A percentile compares a stretch with the other conserved stretches of the same genome.
These are phyloP conservation scores for Erythrocercus mccallii DNA, from an alignment of 2,113 vertebrate genomes.

Conservation along the genomic window DNA sequence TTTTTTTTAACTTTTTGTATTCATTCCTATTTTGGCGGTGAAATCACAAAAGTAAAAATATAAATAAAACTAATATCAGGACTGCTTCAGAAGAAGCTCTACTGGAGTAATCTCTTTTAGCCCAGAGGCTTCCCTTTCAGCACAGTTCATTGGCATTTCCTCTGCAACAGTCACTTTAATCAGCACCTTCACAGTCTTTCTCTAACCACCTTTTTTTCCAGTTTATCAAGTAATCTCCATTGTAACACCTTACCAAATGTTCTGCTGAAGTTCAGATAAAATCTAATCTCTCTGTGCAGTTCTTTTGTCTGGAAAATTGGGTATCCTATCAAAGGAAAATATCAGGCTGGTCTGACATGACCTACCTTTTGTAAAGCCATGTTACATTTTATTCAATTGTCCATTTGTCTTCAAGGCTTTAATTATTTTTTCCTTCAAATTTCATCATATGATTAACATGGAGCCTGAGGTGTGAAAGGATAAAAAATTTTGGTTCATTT, in stretches of 20 bases:
- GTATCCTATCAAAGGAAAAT: constrained; percentile 23
- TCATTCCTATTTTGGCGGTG: background rate
- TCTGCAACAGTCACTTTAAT: background rate
- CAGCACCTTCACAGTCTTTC: background rate
- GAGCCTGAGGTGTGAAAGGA: background rate
- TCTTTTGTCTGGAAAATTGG: constrained; percentile 51
- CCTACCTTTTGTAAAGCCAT: background rate
- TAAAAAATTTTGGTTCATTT: background rate
- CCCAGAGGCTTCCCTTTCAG: background rate
- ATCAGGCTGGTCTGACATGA: constrained; percentile 55
- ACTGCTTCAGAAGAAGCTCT: background rate
- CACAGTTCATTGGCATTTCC: background rate
- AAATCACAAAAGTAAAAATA: background rate
- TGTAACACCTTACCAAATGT: constrained; percentile 40
- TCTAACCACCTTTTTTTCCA: background rate
- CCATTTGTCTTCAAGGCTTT: background rate
- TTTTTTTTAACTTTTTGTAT: accelerated
- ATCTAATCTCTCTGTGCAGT: constrained; percentile 37
- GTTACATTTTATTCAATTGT: constrained; percentile 23
- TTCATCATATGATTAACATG: background rate
- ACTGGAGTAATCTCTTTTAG: background rate
- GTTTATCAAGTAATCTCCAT: background rate
- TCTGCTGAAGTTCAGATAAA: constrained; percentile 48
- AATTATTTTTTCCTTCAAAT: constrained; percentile 10
- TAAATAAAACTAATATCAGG: background rate